Percentiles rank a stretch among this genome's conserved stretches.
phyloP scores from a whole-genome alignment of 2,888 invertebrate species.

The Phyto melanocephala region DNA sequence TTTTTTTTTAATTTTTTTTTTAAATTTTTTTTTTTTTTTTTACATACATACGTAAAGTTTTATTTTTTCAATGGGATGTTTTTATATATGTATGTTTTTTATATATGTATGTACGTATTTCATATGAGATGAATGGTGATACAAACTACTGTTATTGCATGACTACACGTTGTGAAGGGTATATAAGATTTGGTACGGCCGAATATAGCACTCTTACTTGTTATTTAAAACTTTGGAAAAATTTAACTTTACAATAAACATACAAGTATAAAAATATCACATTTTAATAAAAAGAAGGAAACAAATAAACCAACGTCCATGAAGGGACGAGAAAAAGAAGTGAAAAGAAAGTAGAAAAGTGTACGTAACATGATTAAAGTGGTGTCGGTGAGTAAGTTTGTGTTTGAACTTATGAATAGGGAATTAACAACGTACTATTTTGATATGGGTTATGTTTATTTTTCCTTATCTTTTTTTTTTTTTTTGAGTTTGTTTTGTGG shows the following conservation, averaged over 20 bases:
- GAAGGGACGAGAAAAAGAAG: neutral
- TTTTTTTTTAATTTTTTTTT: too few species aligned
- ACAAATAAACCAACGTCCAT: neutral
- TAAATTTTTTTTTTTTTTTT: too few species aligned
- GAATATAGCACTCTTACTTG: too few species aligned
- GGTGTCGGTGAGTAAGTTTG: neutral
- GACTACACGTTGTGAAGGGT: too few species aligned
- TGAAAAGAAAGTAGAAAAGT: neutral
- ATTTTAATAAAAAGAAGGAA: neutral
- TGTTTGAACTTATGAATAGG: constrained; percentile 31
- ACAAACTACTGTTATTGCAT: too few species aligned
- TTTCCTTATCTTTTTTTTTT: neutral
- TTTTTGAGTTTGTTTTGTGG: neutral
- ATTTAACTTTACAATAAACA: constrained; percentile 17
- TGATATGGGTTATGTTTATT: constrained; percentile 37
- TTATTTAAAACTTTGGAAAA: constrained; percentile 25
- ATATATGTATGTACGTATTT: too few species aligned
- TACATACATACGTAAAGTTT: too few species aligned
- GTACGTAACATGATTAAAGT: neutral
- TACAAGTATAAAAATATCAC: neutral
- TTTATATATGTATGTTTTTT: too few species aligned
- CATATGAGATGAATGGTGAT: too few species aligned
- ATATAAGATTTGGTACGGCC: too few species aligned
- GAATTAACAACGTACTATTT: constrained; percentile 31
- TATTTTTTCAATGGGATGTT: too few species aligned